Evolutionary conservation across 2,888 invertebrate species (phyloP).

Genomic region (Therioaphis trifolii): DNA sequence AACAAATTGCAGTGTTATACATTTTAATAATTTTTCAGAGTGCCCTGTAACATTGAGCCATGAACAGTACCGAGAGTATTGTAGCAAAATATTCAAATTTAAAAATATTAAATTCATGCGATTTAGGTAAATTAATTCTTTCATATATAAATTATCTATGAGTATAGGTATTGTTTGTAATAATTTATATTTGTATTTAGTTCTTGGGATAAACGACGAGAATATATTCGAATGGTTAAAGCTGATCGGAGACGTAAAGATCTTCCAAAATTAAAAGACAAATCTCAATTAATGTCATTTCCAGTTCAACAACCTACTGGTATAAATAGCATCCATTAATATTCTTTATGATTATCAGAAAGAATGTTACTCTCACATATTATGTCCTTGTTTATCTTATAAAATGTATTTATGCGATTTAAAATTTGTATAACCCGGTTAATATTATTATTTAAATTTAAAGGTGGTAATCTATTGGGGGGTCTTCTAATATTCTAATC

Average conservation of each 20-base stretch:
- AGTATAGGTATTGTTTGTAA: neutral
- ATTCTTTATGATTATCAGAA: neutral
- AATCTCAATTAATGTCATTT: conserved; percentile 51
- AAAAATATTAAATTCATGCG: conserved; percentile 63
- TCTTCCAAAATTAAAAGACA: conserved; percentile 54
- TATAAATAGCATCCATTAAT: neutral
- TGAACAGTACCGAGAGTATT: conserved; percentile 60
- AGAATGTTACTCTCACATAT: no score
- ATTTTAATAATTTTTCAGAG: conserved; percentile 6
- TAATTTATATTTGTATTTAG: conserved; percentile 12
- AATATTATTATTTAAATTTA: no score
- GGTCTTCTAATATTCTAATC: no score
- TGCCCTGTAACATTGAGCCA: conserved; percentile 3
- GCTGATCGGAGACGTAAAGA: conserved; percentile 62
- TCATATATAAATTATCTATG: neutral
- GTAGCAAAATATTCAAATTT: conserved; percentile 61
- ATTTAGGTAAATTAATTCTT: conserved; percentile 39
- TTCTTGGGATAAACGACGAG: conserved; percentile 64
- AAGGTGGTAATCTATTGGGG: no score
- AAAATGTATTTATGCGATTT: no score
- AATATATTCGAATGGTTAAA: conserved; percentile 61
- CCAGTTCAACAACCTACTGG: conserved; percentile 34
- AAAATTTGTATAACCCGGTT: no score
- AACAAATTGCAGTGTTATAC: neutral
- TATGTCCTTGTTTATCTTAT: no score